Evolutionary conservation across 2,888 invertebrate species (phyloP).

Genomic region (Ditula angustiorana): DNA sequence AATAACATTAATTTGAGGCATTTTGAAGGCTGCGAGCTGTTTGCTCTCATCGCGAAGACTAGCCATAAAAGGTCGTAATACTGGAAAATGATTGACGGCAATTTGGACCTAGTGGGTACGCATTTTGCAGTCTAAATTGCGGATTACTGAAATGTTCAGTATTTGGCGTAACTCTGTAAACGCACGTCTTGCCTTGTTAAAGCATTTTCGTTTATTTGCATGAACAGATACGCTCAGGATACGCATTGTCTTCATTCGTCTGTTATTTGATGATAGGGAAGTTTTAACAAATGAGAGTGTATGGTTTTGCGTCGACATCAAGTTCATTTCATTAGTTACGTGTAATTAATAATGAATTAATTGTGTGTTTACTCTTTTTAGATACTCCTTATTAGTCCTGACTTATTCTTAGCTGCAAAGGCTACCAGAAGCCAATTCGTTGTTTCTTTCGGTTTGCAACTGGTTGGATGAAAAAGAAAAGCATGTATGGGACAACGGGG

Average conservation of each 20-base stretch:
- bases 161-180: background rate
- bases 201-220: slow-evolving; percentile 30
- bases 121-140: background rate
- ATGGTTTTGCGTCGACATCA: slow-evolving; percentile 1
- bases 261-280: slow-evolving; percentile 25
- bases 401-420: too few relatives aligned
- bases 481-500: too few relatives aligned
- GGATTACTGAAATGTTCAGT: background rate
- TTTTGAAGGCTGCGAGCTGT: slow-evolving; percentile 1
- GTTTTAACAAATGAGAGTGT: slow-evolving; percentile 3
- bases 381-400: too few relatives aligned
- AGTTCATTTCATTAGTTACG: too few relatives aligned
- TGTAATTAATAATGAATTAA: too few relatives aligned
- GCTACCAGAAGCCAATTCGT: too few relatives aligned
- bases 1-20: slow-evolving; percentile 26
- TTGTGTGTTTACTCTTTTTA: too few relatives aligned
- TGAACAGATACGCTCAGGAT: slow-evolving; percentile 14
- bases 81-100: background rate
- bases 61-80: slow-evolving; percentile 1
- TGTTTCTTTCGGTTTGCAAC: too few relatives aligned
- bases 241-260: slow-evolving; percentile 27
- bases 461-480: too few relatives aligned
- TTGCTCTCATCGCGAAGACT: slow-evolving; percentile 5
- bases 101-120: background rate
- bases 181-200: slow-evolving; percentile 10